Base-by-base conservation (phyloP, 37 sponge, comb jelly and placozoan genomes). In the Crambe crambe region DNA sequence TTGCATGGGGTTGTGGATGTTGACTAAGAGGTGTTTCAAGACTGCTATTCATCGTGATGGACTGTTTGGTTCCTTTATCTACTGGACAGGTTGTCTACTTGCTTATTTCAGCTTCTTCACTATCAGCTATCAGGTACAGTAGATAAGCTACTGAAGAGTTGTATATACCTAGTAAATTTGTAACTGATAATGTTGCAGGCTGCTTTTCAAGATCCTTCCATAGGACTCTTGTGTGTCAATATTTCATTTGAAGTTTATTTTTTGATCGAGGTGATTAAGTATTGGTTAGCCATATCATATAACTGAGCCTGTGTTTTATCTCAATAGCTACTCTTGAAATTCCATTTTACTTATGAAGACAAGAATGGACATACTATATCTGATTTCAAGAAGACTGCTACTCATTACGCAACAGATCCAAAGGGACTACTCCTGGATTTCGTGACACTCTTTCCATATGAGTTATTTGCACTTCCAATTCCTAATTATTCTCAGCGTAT, bases 241-340 rank as follows among this genome's bases (percentile, higher is more conserved):
- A 88, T 80, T 64, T 40, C 68, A 40, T 85, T 88, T 80, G 93
- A 92, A 42, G 56, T 57, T 6, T 91, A 82, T 62, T 91, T 91
- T 65, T 63, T 91, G 32, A 34, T 79, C 41, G 89, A 89, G 80
- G 89, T 89, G 21, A 37, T 25, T 70, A 27, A n/a, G n/a, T n/a
- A n/a, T n/a, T n/a, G n/a, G n/a, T n/a, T n/a, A n/a, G n/a, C n/a
- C n/a, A 18, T 26, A 51, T 56, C 47, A 66, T 40, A 21, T 56
- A 31, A 10, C 27, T 56, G 10, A 5, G 30, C 10, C 72, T 30
- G 26, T 31, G 8, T 31, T 34, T 30, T 9, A 29, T 27, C 54
- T n/a, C n/a, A 58, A 23, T 56, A 88, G 84, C 77, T 92, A 41
- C 64, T 88, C 42, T 40, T 92, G 27, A 87, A 88, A 79, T 92